Evolutionary conservation across 2,797 vertebrate genomes (phyloP), one percentile per base, ranked within the genome.

Genomic region (Falco cherrug): DNA sequence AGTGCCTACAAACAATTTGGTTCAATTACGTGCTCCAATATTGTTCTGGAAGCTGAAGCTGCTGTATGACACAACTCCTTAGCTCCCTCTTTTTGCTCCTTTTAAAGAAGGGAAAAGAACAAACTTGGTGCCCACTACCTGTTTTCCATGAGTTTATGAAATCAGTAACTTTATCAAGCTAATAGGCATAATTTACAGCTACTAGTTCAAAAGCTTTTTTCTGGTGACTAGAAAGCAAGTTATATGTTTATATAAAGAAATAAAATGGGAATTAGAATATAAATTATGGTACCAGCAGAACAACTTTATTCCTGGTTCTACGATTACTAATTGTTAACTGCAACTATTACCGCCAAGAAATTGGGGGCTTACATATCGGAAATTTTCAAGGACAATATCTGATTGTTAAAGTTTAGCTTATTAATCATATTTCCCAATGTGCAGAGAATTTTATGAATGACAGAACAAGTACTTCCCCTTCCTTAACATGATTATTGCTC

Each of bases 1-100:
- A 86, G 61, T 64, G 76, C 69, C 88, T 93, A 81, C 79, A 87
- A 87, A 95, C 67, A 84, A 88, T 91, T 95, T 75, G 17, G 64
- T 94, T 87, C 87, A 88, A 68, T 91, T 88, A 91, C 79, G 68
- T 83, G 48, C n/a, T 93, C 41, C 48, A 45, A 2, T 57, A 86
- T 75, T 75, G 81, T 87, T 88, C 83, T 63, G 61, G 64, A 89
- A 94, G 77, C 64, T 80, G 60, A 89, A 94, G 73, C 24, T 60
- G 56, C 64, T 71, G 9, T 53, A 39, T 60, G n/a, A 76, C 29
- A 80, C 54, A 81, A 37, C 28, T 89, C 28, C 41, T 56, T 69
- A 85, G 48, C 17, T 90, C 31, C 25, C 28, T 84, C 22, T 48
- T 89, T 67, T 53, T 57, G 24, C 3, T 48, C 17, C 25, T 60